Conservation (phyloP, 2,113 vertebrate species). For the Probosciger aterrimus region DNA sequence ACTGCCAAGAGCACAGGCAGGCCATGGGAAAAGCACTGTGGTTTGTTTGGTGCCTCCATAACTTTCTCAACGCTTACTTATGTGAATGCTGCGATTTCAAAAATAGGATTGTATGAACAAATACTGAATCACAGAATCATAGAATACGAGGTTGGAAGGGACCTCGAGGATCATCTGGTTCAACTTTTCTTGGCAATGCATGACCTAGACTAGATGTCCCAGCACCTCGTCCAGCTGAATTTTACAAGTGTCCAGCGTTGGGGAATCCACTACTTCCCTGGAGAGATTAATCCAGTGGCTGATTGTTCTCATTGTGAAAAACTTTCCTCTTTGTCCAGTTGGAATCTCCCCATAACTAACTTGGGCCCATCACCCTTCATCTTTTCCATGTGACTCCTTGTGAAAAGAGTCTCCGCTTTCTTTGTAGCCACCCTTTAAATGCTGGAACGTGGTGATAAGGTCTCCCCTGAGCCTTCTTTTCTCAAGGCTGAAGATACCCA, state of each 20-base stretch:
- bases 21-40: not conserved
- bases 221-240: not conserved
- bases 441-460: not conserved
- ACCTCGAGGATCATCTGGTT: not conserved
- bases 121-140: not conserved
- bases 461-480: not conserved
- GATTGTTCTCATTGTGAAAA: not conserved
- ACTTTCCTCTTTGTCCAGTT: not conserved
- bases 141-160: not conserved
- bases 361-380: not conserved
- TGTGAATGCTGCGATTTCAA: not conserved
- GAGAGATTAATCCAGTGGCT: not conserved
- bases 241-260: not conserved
- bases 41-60: not conserved
- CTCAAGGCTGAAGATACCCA: not conserved
- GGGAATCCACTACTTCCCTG: not conserved
- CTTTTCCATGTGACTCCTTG: not conserved
- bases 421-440: not conserved
- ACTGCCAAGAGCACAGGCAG: not conserved
- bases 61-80: not conserved
- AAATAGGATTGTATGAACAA: not conserved
- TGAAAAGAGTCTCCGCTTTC: not conserved
- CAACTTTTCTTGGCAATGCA: not conserved
- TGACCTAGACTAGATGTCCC: not conserved
- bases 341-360: not conserved